These are phyloP conservation scores for Baccha elongata DNA, from an alignment of 2,888 invertebrate genomes.

Conservation along the genomic window DNA sequence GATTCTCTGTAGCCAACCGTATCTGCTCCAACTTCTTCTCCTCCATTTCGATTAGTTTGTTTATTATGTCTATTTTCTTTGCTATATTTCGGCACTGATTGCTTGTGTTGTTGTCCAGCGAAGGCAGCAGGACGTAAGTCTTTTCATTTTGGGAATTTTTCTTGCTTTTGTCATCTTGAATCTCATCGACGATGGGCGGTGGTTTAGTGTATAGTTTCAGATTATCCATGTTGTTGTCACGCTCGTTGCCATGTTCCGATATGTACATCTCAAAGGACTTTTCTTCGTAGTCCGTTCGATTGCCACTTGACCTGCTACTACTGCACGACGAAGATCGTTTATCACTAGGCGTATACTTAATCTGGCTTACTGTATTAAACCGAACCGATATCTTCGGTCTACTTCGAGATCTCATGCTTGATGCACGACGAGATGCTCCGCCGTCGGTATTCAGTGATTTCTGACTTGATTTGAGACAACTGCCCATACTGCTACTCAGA, in stretches of 20 bases:
- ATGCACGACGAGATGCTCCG: conserved; percentile 87
- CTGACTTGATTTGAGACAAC: conserved; percentile 80
- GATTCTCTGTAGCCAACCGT: conserved; percentile 85
- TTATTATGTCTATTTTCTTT: conserved; percentile 88
- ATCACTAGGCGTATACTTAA: conserved; percentile 80
- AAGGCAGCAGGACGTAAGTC: conserved; percentile 69
- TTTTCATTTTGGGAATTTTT: conserved; percentile 80
- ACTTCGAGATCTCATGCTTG: conserved; percentile 85
- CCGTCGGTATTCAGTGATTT: conserved; percentile 78
- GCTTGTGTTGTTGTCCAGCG: conserved; percentile 77
- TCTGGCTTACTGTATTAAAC: conserved; percentile 81
- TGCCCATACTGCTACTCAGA: conserved; percentile 77
- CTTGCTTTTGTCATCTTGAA: conserved; percentile 80
- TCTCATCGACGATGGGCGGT: conserved; percentile 79
- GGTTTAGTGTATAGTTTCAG: conserved; percentile 84
- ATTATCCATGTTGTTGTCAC: conserved; percentile 86
- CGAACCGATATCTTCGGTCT: conserved; percentile 82
- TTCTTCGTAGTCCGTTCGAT: conserved; percentile 78
- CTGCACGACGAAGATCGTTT: conserved; percentile 76
- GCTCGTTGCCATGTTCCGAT: conserved; percentile 85
- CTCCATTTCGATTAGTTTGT: conserved; percentile 87
- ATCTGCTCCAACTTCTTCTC: conserved; percentile 87
- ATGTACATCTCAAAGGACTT: conserved; percentile 85
- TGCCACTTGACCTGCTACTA: conserved; percentile 69
- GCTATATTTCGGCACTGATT: conserved; percentile 84